A percentile compares a stretch with the other conserved stretches of the same genome.
These are phyloP conservation scores for Lymantria dispar DNA, from an alignment of 2,888 invertebrate species.

Conservation along the genomic window DNA sequence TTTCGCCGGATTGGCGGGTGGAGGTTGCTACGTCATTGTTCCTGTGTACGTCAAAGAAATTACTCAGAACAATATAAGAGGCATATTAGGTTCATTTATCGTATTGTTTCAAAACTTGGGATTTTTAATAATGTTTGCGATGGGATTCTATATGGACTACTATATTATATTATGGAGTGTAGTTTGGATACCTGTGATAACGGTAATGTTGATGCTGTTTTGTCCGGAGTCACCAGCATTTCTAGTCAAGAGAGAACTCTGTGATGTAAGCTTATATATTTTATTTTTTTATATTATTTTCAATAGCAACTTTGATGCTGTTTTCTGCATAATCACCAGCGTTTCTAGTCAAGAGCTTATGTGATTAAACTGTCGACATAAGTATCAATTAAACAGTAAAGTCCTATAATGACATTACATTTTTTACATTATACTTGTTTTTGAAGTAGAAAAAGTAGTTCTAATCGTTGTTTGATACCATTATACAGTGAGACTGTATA, in stretches of 20 bases:
- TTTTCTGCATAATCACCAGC: too few species aligned
- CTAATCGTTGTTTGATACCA: too few species aligned
- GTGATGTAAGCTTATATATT: slow-evolving; percentile 47
- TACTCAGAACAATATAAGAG: slow-evolving; percentile 57
- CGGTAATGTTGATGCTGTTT: slow-evolving; percentile 46
- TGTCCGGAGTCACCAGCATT: slow-evolving; percentile 66
- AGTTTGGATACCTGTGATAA: slow-evolving; percentile 43
- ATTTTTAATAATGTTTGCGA: slow-evolving; percentile 50
- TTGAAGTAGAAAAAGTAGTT: too few species aligned
- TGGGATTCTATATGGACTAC: slow-evolving; percentile 57
- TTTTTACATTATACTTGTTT: too few species aligned
- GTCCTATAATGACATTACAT: too few species aligned
- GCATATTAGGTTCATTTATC: slow-evolving; percentile 50
- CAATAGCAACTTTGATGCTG: too few species aligned
- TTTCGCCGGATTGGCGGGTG: slow-evolving; percentile 50
- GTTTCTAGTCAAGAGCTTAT: too few species aligned
- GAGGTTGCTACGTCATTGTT: slow-evolving; percentile 54
- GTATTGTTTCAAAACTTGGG: slow-evolving; percentile 53
- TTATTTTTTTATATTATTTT: too few species aligned
- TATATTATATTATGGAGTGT: slow-evolving; percentile 47
- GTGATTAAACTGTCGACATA: too few species aligned
- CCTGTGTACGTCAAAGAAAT: slow-evolving; percentile 64
- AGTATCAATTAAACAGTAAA: too few species aligned
- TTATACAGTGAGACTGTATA: too few species aligned
- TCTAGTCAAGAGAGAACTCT: slow-evolving; percentile 52